phyloP scores from a whole-genome alignment of 2,113 vertebrate genomes.

The Vulpes ferrilata region DNA sequence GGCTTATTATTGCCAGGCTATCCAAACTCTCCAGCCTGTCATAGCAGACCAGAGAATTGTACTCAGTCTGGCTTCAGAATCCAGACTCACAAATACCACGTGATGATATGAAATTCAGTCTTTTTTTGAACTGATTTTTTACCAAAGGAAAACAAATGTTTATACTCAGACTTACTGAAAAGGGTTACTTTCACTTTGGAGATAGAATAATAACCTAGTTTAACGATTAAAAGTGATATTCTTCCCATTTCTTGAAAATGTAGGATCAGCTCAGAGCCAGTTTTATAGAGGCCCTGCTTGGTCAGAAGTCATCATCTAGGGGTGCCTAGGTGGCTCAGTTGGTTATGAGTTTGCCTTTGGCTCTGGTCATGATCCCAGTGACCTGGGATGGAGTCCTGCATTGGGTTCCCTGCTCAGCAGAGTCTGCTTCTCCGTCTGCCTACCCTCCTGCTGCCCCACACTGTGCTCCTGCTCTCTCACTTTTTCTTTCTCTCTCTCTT shows the following conservation, averaged over 20 bases:
- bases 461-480: too few relatives aligned
- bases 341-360: too few relatives aligned
- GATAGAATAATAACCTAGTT: background rate
- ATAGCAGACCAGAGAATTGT: background rate
- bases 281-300: background rate
- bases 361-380: too few relatives aligned
- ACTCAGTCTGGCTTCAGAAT: background rate
- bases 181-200: background rate
- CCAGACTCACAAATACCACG: background rate
- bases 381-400: too few relatives aligned
- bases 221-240: background rate
- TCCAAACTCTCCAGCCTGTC: background rate
- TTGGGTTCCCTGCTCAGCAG: too few relatives aligned
- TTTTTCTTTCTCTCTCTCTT: too few relatives aligned
- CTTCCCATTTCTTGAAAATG: background rate
- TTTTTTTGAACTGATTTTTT: slow-evolving; percentile 29
- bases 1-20: background rate
- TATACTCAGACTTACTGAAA: slow-evolving; percentile 8
- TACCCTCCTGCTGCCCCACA: too few relatives aligned
- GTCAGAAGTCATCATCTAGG: background rate
- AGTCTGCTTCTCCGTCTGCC: too few relatives aligned
- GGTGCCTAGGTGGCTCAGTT: too few relatives aligned
- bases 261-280: background rate
- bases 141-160: background rate
- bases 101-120: background rate